Percentiles rank a stretch among this genome's conserved stretches.
Evolutionary conservation across 2,888 invertebrate species (phyloP).

Genomic region (Cephalotes varians): DNA sequence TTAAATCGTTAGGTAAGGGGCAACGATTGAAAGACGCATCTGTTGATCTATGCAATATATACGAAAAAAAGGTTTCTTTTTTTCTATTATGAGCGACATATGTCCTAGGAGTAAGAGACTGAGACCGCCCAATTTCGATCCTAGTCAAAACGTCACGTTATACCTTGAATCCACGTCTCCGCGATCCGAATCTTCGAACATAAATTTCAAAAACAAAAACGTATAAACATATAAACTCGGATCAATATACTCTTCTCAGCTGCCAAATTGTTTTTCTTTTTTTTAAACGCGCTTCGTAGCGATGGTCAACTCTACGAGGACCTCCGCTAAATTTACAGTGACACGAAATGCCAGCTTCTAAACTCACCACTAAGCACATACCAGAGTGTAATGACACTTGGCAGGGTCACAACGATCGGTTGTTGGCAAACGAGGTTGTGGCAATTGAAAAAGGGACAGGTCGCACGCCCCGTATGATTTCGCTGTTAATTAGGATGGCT

Average conservation of each 20-base stretch:
- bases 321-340: slow-evolving; percentile 31
- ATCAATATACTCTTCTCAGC: neutral
- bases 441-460: neutral
- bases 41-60: neutral
- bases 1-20: slow-evolving; percentile 7
- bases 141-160: neutral
- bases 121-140: neutral
- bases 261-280: neutral
- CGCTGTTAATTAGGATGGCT: slow-evolving; percentile 4
- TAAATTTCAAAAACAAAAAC: neutral
- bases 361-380: slow-evolving; percentile 29
- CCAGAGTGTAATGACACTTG: slow-evolving; percentile 76
- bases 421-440: slow-evolving; percentile 30
- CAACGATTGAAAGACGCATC: neutral
- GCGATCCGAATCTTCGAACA: neutral
- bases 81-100: neutral
- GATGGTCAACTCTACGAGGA: slow-evolving; percentile 10
- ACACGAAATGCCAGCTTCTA: slow-evolving; percentile 43
- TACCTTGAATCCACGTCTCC: neutral
- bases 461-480: neutral
- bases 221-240: neutral
- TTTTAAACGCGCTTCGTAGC: neutral
- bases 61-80: neutral
- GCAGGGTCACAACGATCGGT: slow-evolving; percentile 50
- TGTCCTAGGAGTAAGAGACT: neutral